Evolutionary conservation across 1,140 invertebrate species (phyloP).

Genomic region (Heliconius himera): DNA sequence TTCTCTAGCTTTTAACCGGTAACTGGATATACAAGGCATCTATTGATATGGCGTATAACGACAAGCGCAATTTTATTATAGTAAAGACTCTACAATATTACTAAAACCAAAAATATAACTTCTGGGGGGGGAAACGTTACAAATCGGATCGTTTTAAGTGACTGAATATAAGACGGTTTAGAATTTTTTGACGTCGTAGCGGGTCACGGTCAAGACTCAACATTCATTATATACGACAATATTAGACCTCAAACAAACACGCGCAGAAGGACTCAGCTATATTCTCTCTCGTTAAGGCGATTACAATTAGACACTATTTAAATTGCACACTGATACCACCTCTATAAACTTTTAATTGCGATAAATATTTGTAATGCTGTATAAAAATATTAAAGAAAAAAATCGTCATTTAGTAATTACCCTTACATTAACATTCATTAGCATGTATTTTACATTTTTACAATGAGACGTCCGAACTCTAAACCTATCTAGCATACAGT

Average conservation of each 20-base stretch:
- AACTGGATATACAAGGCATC: constrained; percentile 38
- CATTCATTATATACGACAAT: constrained; percentile 39
- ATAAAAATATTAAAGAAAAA: constrained; percentile 81
- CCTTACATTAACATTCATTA: constrained; percentile 74
- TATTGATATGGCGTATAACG: constrained; percentile 41
- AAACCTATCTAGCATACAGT: constrained; percentile 76
- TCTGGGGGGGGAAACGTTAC: constrained; percentile 19
- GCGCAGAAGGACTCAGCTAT: constrained; percentile 75
- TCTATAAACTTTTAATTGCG: constrained; percentile 81
- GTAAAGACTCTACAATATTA: constrained; percentile 23
- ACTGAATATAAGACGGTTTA: constrained; percentile 8
- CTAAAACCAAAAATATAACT: constrained; percentile 21
- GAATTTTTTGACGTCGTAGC: background rate
- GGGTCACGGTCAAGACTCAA: constrained; percentile 9
- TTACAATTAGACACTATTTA: constrained; percentile 77
- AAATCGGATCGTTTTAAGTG: constrained; percentile 35
- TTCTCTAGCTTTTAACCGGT: constrained; percentile 34
- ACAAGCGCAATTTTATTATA: constrained; percentile 26
- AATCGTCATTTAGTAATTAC: constrained; percentile 75
- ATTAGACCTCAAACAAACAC: constrained; percentile 69
- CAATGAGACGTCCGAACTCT: constrained; percentile 74
- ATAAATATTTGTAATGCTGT: constrained; percentile 80
- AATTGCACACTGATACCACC: constrained; percentile 78
- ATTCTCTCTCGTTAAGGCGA: constrained; percentile 81
- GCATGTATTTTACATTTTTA: constrained; percentile 81